These are phyloP conservation scores for Panthera uncia DNA, from an alignment of 2,113 vertebrate genomes.

Conservation along the genomic window DNA sequence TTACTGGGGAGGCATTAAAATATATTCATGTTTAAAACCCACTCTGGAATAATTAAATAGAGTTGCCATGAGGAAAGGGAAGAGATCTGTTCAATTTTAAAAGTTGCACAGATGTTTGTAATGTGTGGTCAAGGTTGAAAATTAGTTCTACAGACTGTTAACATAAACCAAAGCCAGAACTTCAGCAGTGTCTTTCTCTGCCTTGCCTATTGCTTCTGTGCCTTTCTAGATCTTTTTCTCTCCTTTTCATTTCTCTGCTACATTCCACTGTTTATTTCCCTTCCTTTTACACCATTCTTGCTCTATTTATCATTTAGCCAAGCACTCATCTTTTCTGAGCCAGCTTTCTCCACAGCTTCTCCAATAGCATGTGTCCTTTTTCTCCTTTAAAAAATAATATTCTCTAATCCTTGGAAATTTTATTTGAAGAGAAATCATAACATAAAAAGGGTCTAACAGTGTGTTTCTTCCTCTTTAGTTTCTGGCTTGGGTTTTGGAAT, in stretches of 20 bases:
- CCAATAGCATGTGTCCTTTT: not conserved
- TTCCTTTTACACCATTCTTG: not conserved
- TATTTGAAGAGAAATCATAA: slow-evolving; percentile 8
- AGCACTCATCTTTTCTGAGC: not conserved
- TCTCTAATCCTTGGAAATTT: not conserved
- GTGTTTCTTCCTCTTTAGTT: slow-evolving; percentile 82
- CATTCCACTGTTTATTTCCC: not conserved
- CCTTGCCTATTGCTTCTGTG: not conserved
- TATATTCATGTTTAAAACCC: not conserved
- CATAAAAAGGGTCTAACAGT: not conserved
- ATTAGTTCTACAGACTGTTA: not conserved
- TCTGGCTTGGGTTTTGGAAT: slow-evolving; percentile 92
- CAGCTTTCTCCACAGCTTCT: not conserved
- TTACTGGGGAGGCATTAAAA: not conserved
- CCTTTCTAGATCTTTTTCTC: not conserved
- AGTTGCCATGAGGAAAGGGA: too few relatives aligned
- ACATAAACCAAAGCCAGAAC: not conserved
- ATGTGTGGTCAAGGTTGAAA: not conserved
- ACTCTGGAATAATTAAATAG: not conserved
- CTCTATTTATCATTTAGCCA: not conserved
- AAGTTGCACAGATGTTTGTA: not conserved
- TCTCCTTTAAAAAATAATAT: not conserved
- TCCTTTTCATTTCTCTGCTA: not conserved
- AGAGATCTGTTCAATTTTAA: not conserved
- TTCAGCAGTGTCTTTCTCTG: not conserved